These are phyloP conservation scores for Noctilio leporinus DNA, from an alignment of 2,113 vertebrate species.

Conservation along the genomic window DNA sequence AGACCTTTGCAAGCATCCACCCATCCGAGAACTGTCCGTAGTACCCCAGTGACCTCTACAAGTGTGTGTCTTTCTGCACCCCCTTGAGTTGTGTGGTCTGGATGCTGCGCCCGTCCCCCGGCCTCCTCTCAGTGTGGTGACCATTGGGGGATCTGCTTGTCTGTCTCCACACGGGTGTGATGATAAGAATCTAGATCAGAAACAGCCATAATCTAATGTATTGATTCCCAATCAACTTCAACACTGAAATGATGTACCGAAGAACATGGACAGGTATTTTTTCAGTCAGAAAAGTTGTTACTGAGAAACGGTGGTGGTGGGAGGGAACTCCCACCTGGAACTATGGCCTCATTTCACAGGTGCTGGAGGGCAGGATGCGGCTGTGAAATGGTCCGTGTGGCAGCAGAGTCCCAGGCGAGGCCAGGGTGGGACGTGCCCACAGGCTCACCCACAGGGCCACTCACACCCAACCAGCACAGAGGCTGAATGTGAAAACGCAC, in stretches of 20 bases:
- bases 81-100: background rate
- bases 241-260: background rate
- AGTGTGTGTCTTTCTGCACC: background rate
- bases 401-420: background rate
- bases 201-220: background rate
- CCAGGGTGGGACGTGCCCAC: background rate
- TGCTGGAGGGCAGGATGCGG: background rate
- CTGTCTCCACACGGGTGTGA: fast-evolving
- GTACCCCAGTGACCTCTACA: background rate
- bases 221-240: background rate
- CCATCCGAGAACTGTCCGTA: background rate
- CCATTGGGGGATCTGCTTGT: background rate
- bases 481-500: background rate
- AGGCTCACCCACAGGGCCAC: background rate
- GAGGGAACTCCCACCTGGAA: background rate
- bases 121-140: background rate
- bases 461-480: too few relatives aligned
- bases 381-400: background rate
- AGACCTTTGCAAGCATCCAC: background rate
- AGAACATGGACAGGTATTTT: background rate
- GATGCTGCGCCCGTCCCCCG: background rate
- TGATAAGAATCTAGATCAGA: background rate
- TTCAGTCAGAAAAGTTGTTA: background rate
- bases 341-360: background rate
- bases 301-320: background rate